Evolutionary conservation across 2,113 vertebrate species (phyloP).

Genomic region (Vimba vimba): DNA sequence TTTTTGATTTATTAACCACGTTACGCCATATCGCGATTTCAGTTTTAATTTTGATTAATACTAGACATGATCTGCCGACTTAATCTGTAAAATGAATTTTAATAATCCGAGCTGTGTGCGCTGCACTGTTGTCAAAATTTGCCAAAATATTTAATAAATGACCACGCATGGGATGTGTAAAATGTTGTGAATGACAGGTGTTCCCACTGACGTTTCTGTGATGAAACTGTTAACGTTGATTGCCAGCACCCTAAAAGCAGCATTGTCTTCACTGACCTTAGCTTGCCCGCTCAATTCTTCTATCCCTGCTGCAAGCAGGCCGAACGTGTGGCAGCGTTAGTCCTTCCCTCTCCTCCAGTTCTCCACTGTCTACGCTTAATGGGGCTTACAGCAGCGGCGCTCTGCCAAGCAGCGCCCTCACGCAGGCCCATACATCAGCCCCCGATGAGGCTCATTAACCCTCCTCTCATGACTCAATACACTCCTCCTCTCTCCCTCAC

Average conservation of each 20-base stretch:
- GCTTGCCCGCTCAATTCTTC: not conserved
- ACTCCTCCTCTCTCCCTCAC: conserved; percentile 40
- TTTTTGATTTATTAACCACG: not conserved
- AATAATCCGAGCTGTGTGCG: not conserved
- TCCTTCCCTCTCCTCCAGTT: conserved; percentile 29
- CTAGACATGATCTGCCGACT: not conserved
- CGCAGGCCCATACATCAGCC: conserved; percentile 51
- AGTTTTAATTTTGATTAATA: not conserved
- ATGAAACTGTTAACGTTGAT: not conserved
- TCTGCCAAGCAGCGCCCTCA: conserved; percentile 41
- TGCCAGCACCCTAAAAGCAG: not conserved
- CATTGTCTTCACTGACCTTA: not conserved
- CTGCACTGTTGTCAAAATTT: not conserved
- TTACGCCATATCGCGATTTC: not conserved
- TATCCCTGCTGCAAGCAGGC: not conserved
- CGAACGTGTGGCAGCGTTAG: not conserved
- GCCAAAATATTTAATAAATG: not conserved
- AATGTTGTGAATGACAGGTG: not conserved
- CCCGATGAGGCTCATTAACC: conserved; percentile 59
- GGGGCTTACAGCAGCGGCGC: conserved; percentile 51
- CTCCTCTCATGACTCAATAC: conserved; percentile 53
- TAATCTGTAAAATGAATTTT: not conserved
- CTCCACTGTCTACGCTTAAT: conserved; percentile 62
- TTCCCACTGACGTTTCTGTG: not conserved
- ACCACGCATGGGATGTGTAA: not conserved